A percentile compares a stretch with the other conserved stretches of the same genome.
Conservation (phyloP, 1,140 invertebrate species). For the Bursaphelenchus mucronatus region DNA sequence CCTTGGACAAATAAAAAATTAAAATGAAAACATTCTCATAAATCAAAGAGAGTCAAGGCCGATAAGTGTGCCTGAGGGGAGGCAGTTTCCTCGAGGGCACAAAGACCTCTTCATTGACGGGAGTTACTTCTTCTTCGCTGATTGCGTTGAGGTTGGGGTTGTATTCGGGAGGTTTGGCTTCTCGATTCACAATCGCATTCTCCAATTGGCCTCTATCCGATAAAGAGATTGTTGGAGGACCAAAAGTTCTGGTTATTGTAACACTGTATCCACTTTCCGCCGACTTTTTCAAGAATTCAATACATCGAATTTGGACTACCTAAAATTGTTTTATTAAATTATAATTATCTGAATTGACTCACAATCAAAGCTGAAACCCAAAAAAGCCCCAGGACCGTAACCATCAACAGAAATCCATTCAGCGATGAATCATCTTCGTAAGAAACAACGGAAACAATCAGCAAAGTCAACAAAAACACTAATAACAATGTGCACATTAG, state of each 20-base stretch:
- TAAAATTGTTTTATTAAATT: slow-evolving; percentile 24
- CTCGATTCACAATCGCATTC: neutral
- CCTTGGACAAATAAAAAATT: neutral
- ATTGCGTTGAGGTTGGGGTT: slow-evolving; percentile 1
- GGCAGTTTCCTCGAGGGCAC: slow-evolving; percentile 16
- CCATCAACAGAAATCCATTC: slow-evolving; percentile 3
- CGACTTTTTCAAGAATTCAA: slow-evolving; percentile 45
- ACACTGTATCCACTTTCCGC: slow-evolving; percentile 48
- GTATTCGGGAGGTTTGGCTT: neutral
- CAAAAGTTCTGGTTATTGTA: slow-evolving; percentile 38
- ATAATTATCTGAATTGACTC: neutral
- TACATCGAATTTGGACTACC: slow-evolving; percentile 39
- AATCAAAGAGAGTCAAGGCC: neutral
- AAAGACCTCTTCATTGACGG: slow-evolving; percentile 8
- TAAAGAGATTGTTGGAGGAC: slow-evolving; percentile 46
- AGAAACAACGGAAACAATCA: slow-evolving; percentile 11
- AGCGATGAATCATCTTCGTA: slow-evolving; percentile 1
- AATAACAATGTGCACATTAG: slow-evolving; percentile 23
- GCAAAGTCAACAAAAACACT: slow-evolving; percentile 19
- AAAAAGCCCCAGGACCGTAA: slow-evolving; percentile 7
- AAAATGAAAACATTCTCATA: neutral
- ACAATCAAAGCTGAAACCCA: slow-evolving; percentile 23
- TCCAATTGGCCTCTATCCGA: slow-evolving; percentile 31
- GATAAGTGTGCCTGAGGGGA: slow-evolving; percentile 37
- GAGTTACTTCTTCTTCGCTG: neutral